Percentiles rank a stretch among this genome's conserved stretches.
phyloP scores from a whole-genome alignment of 2,797 vertebrate genomes.

The Cuculus canorus region DNA sequence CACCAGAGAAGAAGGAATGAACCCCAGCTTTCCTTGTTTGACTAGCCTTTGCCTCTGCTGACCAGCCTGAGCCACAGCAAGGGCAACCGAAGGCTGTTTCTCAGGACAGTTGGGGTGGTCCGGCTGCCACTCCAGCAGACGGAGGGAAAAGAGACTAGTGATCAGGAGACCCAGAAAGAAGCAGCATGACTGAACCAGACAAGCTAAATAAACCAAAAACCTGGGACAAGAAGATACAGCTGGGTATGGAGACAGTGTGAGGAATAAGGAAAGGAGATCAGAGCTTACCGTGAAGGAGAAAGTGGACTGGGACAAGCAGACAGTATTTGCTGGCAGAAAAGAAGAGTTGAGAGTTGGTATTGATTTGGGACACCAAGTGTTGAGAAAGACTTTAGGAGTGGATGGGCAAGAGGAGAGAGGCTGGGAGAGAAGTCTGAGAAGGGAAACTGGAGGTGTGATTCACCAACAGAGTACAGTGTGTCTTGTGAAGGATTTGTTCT shows the following conservation, averaged over 20 bases:
- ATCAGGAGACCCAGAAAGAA: background rate
- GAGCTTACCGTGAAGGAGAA: background rate
- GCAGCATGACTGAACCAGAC: background rate
- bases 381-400: background rate
- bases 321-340: background rate
- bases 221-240: background rate
- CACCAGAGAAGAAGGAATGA: background rate
- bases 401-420: background rate
- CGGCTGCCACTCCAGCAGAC: background rate
- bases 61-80: background rate
- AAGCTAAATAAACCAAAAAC: background rate
- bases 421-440: background rate
- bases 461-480: background rate
- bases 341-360: background rate
- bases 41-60: background rate
- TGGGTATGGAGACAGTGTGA: background rate
- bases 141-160: background rate
- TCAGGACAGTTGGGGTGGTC: background rate
- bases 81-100: background rate
- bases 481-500: background rate
- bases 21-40: background rate
- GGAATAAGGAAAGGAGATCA: background rate
- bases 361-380: background rate
- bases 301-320: background rate
- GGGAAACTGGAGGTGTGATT: background rate